These are phyloP conservation scores for Megamerina dolium DNA, from an alignment of 2,888 invertebrate species.

Conservation along the genomic window DNA sequence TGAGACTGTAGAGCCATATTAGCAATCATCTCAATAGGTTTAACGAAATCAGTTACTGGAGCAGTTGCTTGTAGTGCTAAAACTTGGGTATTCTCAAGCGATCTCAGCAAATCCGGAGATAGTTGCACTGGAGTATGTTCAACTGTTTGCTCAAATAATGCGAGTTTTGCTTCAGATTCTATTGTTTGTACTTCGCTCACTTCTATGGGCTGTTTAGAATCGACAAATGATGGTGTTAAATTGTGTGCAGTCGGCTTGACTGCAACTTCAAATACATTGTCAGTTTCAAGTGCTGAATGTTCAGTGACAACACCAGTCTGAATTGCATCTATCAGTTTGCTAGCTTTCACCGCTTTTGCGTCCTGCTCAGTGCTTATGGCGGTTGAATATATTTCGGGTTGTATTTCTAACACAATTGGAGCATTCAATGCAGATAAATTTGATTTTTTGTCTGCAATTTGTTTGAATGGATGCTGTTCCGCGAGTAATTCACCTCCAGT, in stretches of 20 bases:
- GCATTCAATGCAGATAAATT: slow-evolving; percentile 50
- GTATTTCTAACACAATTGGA: slow-evolving; percentile 46
- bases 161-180: slow-evolving; percentile 25
- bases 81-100: slow-evolving; percentile 27
- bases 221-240: slow-evolving; percentile 11
- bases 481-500: slow-evolving; percentile 55
- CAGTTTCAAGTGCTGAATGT: slow-evolving; percentile 28
- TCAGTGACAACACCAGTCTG: slow-evolving; percentile 25
- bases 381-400: slow-evolving; percentile 49
- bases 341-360: slow-evolving; percentile 39
- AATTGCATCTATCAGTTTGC: slow-evolving; percentile 44
- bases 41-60: slow-evolving; percentile 15
- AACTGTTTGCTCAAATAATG: slow-evolving; percentile 8
- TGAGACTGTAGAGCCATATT: slow-evolving; percentile 23
- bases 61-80: slow-evolving; percentile 27
- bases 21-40: slow-evolving; percentile 24
- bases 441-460: slow-evolving; percentile 27
- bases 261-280: slow-evolving; percentile 12
- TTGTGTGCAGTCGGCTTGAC: slow-evolving; percentile 2
- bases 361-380: slow-evolving; percentile 24
- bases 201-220: slow-evolving; percentile 26
- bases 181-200: slow-evolving; percentile 29
- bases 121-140: slow-evolving; percentile 12
- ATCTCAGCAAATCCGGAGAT: slow-evolving; percentile 21
- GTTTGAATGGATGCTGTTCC: slow-evolving; percentile 36